These are phyloP conservation scores for Nowickia ferox DNA, from an alignment of 2,888 invertebrate genomes.

Conservation along the genomic window DNA sequence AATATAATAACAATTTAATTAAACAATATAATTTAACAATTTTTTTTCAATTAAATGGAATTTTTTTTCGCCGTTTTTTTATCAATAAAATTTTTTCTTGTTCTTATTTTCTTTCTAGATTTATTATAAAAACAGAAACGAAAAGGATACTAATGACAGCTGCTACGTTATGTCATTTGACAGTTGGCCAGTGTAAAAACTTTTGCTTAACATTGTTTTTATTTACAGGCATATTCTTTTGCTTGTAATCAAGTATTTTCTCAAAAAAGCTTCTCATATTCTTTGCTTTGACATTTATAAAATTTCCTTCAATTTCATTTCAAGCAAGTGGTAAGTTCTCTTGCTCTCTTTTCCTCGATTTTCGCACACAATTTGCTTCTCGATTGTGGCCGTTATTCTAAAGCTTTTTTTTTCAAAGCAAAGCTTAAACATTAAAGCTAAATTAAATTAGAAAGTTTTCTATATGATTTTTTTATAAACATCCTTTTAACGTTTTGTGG, in stretches of 20 bases:
- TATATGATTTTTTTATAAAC: conserved; percentile 34
- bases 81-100: conserved; percentile 44
- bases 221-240: not conserved
- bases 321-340: not conserved
- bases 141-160: conserved; percentile 62
- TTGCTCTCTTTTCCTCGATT: not conserved
- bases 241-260: not conserved
- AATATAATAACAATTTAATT: too few relatives aligned
- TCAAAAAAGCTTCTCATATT: conserved; percentile 27
- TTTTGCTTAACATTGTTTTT: conserved; percentile 34
- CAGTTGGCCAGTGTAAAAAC: conserved; percentile 28
- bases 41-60: conserved; percentile 6
- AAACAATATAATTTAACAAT: too few relatives aligned
- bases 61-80: conserved; percentile 3
- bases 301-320: not conserved
- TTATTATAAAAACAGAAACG: conserved; percentile 61
- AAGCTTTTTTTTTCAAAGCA: conserved; percentile 2
- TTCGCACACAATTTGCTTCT: not conserved
- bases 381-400: conserved; percentile 14
- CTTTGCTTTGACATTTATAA: conserved; percentile 61
- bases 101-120: conserved; percentile 14
- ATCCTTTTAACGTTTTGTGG: not conserved
- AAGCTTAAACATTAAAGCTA: not conserved
- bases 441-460: conserved; percentile 6
- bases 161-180: conserved; percentile 62